Conservation (phyloP, 2,797 vertebrate genomes). For the Ctenopoma multispine region DNA sequence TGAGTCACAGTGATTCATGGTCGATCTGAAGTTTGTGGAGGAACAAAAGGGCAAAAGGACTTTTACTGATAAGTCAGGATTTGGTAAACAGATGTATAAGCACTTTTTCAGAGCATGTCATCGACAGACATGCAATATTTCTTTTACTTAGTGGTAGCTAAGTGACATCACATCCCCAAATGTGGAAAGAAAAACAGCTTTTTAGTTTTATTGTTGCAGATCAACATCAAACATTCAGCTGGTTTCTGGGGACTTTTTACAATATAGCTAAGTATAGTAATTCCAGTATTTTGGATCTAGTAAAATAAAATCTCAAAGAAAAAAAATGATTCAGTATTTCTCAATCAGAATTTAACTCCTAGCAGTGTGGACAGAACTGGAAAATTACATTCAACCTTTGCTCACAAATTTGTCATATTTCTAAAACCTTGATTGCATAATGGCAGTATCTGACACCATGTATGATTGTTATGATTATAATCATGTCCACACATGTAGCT, state of each 20-base stretch:
- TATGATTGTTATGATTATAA: too few relatives aligned
- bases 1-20: slow-evolving; percentile 24
- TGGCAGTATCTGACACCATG: background rate
- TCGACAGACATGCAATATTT: background rate
- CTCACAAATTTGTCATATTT: too few relatives aligned
- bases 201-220: background rate
- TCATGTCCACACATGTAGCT: too few relatives aligned
- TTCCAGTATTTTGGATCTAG: background rate
- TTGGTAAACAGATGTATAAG: background rate
- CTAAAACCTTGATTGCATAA: background rate
- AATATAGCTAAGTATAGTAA: background rate
- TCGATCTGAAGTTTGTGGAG: background rate
- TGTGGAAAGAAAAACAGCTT: too few relatives aligned
- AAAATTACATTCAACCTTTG: background rate
- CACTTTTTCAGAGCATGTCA: background rate
- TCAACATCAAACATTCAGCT: background rate
- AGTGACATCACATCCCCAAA: background rate
- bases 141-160: too few relatives aligned
- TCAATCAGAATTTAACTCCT: background rate
- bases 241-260: too few relatives aligned
- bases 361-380: too few relatives aligned
- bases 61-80: background rate
- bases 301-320: background rate
- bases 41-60: slow-evolving; percentile 45
- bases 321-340: background rate